A percentile compares a stretch with the other conserved stretches of the same genome.
Conservation (phyloP, 2,797 vertebrate genomes). For the Urosaurus nigricauda region DNA sequence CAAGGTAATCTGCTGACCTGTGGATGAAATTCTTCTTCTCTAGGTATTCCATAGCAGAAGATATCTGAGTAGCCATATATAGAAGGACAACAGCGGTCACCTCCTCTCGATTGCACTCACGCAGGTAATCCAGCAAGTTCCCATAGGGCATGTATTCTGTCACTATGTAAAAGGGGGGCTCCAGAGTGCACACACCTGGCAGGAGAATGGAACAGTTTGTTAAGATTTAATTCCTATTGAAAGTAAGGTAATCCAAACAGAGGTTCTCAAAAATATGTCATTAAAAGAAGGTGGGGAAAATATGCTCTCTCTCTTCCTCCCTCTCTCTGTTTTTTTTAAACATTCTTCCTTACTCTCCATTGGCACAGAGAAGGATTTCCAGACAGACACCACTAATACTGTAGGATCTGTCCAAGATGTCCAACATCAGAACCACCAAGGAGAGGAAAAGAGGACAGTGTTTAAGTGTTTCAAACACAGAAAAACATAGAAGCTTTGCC, state of each 20-base stretch:
- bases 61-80: slow-evolving; percentile 99
- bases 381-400: not conserved
- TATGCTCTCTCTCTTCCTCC: no score
- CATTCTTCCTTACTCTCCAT: not conserved
- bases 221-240: not conserved
- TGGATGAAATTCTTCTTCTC: slow-evolving; percentile 99
- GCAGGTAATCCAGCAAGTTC: slow-evolving; percentile 95
- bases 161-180: slow-evolving; percentile 98
- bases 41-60: slow-evolving; percentile 98
- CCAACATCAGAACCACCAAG: not conserved
- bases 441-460: not conserved
- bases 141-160: slow-evolving; percentile 99
- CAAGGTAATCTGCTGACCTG: slow-evolving; percentile 80
- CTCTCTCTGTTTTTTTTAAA: no score
- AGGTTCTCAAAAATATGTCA: not conserved
- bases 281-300: not conserved
- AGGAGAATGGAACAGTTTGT: slow-evolving; percentile 23
- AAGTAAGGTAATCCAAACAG: not conserved
- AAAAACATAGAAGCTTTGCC: not conserved
- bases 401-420: not conserved
- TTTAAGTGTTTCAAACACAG: not conserved
- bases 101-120: slow-evolving; percentile 95
- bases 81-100: slow-evolving; percentile 96
- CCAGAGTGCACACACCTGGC: slow-evolving; percentile 95
- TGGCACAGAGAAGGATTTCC: not conserved